Percentiles rank a stretch among this genome's conserved stretches.
These are phyloP conservation scores for Tenrec ecaudatus DNA, from an alignment of 2,113 vertebrate genomes.

Conservation along the genomic window DNA sequence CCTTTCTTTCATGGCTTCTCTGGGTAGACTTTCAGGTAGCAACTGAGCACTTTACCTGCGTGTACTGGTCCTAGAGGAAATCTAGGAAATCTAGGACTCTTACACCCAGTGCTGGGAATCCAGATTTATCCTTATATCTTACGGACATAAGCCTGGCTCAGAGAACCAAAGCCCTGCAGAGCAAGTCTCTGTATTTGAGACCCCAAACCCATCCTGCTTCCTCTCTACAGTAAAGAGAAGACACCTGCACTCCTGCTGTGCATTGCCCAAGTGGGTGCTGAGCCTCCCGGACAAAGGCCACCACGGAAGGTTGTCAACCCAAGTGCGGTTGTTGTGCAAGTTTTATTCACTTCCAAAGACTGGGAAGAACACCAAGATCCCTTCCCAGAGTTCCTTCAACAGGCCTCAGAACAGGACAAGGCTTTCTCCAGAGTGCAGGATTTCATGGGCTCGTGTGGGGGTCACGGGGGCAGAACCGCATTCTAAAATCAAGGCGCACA, in stretches of 20 bases:
- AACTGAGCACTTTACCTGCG: background rate
- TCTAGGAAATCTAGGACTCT: background rate
- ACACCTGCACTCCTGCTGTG: background rate
- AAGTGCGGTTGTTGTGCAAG: conserved; percentile 14
- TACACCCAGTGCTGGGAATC: background rate
- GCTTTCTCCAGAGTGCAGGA: background rate
- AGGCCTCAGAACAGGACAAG: background rate
- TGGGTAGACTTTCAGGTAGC: background rate
- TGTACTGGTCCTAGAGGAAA: background rate
- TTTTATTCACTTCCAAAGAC: conserved; percentile 33
- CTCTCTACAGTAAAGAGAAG: background rate
- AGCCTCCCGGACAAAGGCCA: background rate
- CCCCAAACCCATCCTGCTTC: background rate
- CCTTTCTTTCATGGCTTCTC: background rate
- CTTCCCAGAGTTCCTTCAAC: conserved; percentile 1
- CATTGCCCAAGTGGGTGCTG: background rate
- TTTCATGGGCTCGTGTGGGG: background rate
- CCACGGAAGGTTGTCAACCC: conserved; percentile 23
- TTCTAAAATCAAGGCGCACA: background rate
- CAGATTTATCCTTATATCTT: background rate
- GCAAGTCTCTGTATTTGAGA: background rate
- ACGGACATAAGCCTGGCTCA: background rate
- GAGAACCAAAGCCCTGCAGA: background rate
- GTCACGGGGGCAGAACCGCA: background rate
- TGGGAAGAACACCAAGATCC: conserved; percentile 59